Evolutionary conservation across 2,888 invertebrate genomes (phyloP).

Genomic region (Callimorpha dominula): DNA sequence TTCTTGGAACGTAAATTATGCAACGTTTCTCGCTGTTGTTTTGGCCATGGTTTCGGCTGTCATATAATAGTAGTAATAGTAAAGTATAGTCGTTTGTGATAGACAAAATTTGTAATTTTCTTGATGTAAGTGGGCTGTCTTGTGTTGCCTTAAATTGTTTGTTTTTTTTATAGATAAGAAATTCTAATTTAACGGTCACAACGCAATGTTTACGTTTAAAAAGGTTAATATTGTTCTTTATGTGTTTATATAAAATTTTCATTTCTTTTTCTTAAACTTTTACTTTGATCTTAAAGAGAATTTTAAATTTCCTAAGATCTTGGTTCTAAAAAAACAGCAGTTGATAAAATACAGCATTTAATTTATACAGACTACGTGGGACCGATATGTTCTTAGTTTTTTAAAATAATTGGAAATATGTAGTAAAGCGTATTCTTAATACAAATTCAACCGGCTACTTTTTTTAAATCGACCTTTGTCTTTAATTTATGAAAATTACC

Average conservation of each 20-base stretch:
- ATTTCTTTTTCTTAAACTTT: too few relatives aligned
- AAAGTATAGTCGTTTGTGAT: slow-evolving; percentile 40
- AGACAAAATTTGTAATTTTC: slow-evolving; percentile 51
- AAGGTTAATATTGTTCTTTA: background rate
- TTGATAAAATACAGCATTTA: background rate
- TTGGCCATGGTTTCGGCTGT: slow-evolving; percentile 58
- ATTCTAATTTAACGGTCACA: background rate
- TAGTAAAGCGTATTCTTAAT: background rate
- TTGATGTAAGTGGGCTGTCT: slow-evolving; percentile 5
- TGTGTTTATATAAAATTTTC: background rate
- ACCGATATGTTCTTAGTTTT: background rate
- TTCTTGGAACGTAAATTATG: slow-evolving; percentile 85
- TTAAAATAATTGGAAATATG: background rate
- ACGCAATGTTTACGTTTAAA: background rate
- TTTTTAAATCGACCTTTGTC: background rate
- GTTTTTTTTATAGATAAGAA: background rate
- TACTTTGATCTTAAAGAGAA: too few relatives aligned
- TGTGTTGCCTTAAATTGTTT: slow-evolving; percentile 1
- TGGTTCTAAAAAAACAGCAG: too few relatives aligned
- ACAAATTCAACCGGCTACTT: background rate
- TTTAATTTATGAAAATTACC: too few relatives aligned
- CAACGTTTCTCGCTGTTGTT: slow-evolving; percentile 69
- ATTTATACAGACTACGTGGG: too few relatives aligned
- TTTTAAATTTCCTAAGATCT: too few relatives aligned
- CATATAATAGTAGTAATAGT: slow-evolving; percentile 24